Conservation (phyloP, 2,797 vertebrate genomes). For the Parauchenoglanis punctatus region DNA sequence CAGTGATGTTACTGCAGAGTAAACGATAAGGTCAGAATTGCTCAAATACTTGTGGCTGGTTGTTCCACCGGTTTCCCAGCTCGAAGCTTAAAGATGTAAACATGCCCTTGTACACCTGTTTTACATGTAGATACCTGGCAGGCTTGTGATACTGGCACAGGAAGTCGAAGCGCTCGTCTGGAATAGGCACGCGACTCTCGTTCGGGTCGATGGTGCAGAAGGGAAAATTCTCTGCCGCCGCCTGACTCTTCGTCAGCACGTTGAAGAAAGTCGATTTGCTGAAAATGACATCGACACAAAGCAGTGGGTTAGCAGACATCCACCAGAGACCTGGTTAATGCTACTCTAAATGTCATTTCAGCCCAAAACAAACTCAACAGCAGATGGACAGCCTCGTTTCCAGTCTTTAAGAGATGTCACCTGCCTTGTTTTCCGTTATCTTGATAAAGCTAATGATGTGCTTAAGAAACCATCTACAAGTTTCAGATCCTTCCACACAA, state of each 20-base stretch:
- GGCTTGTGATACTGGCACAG: slow-evolving; percentile 96
- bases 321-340: neutral
- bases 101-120: neutral
- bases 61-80: neutral
- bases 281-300: slow-evolving; percentile 41
- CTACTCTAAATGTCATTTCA: neutral
- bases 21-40: neutral
- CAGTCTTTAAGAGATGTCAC: neutral
- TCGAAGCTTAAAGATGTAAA: neutral
- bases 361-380: neutral
- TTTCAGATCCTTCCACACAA: neutral
- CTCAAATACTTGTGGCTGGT: too few species aligned
- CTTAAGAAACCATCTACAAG: neutral
- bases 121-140: slow-evolving; percentile 78
- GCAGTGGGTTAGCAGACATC: neutral
- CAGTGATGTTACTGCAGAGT: neutral
- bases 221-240: slow-evolving; percentile 94
- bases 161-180: slow-evolving; percentile 93
- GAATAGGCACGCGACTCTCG: slow-evolving; percentile 95
- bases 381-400: neutral
- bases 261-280: slow-evolving; percentile 99
- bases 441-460: neutral
- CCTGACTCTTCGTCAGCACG: slow-evolving; percentile 96
- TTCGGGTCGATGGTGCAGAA: slow-evolving; percentile 99
- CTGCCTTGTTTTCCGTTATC: neutral